A percentile compares a stretch with the other conserved stretches of the same genome.
phyloP scores from a whole-genome alignment of 2,888 invertebrate genomes.

The Torymus auratus region DNA sequence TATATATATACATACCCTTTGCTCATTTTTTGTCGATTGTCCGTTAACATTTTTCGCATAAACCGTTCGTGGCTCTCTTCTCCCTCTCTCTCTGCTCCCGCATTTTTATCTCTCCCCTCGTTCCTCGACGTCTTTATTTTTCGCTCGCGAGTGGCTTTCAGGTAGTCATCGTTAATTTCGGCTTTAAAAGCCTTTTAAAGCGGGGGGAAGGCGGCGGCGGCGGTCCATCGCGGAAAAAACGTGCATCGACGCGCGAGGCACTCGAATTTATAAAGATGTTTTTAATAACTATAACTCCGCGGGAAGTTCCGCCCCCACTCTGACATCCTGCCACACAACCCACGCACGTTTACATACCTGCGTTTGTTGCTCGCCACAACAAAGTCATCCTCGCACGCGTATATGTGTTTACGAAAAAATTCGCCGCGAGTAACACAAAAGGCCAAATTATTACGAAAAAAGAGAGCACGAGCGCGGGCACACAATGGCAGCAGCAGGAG shows the following conservation, averaged over 20 bases:
- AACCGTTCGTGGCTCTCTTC: conserved; percentile 9
- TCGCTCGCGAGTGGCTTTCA: conserved; percentile 43
- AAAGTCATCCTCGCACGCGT: too few relatives aligned
- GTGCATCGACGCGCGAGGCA: conserved; percentile 6
- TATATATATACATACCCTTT: background rate
- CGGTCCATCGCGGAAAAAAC: conserved; percentile 19
- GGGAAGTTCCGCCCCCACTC: background rate
- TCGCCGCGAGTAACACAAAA: too few relatives aligned
- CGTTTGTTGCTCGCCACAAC: background rate
- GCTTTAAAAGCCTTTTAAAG: conserved; percentile 48
- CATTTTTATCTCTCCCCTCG: conserved; percentile 38
- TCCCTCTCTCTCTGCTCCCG: conserved; percentile 14
- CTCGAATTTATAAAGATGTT: conserved; percentile 29
- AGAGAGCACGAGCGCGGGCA: background rate
- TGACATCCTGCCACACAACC: conserved; percentile 16
- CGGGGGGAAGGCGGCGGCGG: background rate
- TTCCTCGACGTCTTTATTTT: conserved; percentile 49
- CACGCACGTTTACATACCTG: conserved; percentile 1
- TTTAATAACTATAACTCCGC: conserved; percentile 22
- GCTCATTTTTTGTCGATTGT: conserved; percentile 29
- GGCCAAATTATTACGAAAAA: conserved; percentile 15
- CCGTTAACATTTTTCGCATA: conserved; percentile 42
- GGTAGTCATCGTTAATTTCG: conserved; percentile 53
- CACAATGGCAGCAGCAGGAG: conserved; percentile 21
- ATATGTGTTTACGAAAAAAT: too few relatives aligned